phyloP scores from a whole-genome alignment of 1,140 invertebrate species.

The Berghia stephanieae region DNA sequence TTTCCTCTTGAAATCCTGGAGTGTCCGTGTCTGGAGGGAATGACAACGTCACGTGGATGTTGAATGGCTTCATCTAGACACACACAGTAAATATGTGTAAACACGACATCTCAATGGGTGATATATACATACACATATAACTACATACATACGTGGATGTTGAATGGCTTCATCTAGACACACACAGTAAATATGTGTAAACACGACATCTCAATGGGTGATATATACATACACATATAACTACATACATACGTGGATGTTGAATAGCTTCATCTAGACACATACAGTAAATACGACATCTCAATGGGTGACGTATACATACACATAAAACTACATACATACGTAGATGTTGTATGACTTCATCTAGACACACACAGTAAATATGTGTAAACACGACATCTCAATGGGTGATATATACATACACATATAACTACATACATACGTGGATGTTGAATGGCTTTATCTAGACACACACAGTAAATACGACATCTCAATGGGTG shows the following conservation, averaged over 20 bases:
- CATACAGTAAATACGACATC: not conserved
- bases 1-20: slow-evolving; percentile 90
- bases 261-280: slow-evolving; percentile 76
- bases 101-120: not conserved
- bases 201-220: not conserved
- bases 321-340: not conserved
- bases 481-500: not conserved
- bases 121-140: not conserved
- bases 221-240: not conserved
- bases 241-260: slow-evolving; percentile 74
- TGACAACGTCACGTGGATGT: slow-evolving; percentile 85
- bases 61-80: slow-evolving; percentile 76
- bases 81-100: not conserved
- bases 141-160: slow-evolving; percentile 74
- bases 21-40: slow-evolving; percentile 98
- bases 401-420: not conserved
- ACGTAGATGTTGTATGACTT: slow-evolving; percentile 81
- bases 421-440: not conserved
- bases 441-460: slow-evolving; percentile 81
- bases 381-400: not conserved
- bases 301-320: not conserved
- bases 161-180: slow-evolving; percentile 76
- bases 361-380: slow-evolving; percentile 65
- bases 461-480: slow-evolving; percentile 65
- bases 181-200: not conserved